Evolutionary conservation across 2,888 invertebrate species (phyloP).

Genomic region (Copidosoma aretas): DNA sequence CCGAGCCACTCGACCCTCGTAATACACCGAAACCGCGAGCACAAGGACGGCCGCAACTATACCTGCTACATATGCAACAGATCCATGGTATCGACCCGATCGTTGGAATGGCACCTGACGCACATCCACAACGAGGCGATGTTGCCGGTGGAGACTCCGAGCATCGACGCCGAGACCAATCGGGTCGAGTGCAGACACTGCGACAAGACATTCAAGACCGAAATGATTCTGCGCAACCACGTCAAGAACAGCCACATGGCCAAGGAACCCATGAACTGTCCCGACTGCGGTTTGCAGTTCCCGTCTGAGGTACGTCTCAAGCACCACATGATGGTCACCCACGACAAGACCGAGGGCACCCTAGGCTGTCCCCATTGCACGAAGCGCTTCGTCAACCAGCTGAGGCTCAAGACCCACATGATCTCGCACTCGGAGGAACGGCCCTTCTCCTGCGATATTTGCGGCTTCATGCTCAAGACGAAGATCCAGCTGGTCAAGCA

Average conservation of each 20-base stretch:
- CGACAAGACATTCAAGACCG: slow-evolving; percentile 59
- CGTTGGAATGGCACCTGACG: slow-evolving; percentile 59
- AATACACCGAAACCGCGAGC: slow-evolving; percentile 58
- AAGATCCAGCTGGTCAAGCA: slow-evolving; percentile 60
- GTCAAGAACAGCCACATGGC: slow-evolving; percentile 59
- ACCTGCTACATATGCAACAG: slow-evolving; percentile 60
- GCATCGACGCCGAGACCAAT: slow-evolving; percentile 48
- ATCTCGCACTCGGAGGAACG: slow-evolving; percentile 60
- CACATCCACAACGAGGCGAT: slow-evolving; percentile 58
- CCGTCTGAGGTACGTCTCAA: slow-evolving; percentile 58
- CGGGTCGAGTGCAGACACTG: slow-evolving; percentile 57
- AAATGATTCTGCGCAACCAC: slow-evolving; percentile 60
- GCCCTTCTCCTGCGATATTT: slow-evolving; percentile 57
- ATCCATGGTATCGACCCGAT: slow-evolving; percentile 59
- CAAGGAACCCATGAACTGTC: slow-evolving; percentile 59
- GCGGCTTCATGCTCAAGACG: slow-evolving; percentile 59
- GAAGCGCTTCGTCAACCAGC: slow-evolving; percentile 59
- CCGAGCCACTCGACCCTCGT: slow-evolving; percentile 60
- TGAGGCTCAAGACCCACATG: slow-evolving; percentile 60
- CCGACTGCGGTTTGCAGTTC: slow-evolving; percentile 56
- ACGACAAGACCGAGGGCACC: slow-evolving; percentile 58
- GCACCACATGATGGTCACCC: slow-evolving; percentile 60
- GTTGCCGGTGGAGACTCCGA: slow-evolving; percentile 48
- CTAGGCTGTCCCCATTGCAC: slow-evolving; percentile 58
- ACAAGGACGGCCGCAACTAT: slow-evolving; percentile 58